These are phyloP conservation scores for Acipenser oxyrinchus DNA, from an alignment of 2,797 vertebrate genomes.

Conservation along the genomic window DNA sequence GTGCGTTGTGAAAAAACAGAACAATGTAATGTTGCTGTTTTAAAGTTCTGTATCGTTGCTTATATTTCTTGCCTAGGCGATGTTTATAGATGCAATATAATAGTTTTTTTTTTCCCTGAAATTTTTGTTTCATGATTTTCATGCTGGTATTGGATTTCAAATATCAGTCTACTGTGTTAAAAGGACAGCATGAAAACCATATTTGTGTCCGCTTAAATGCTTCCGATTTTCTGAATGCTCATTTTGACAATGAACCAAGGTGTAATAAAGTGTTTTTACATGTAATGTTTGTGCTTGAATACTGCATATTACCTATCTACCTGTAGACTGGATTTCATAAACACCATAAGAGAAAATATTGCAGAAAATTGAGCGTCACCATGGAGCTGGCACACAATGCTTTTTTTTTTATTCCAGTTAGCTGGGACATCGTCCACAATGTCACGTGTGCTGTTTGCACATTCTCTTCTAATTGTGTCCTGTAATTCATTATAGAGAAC, in stretches of 20 bases:
- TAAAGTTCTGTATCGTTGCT: slow-evolving; percentile 31
- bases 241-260: slow-evolving; percentile 37
- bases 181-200: slow-evolving; percentile 33
- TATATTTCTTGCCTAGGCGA: slow-evolving; percentile 35
- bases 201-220: slow-evolving; percentile 36
- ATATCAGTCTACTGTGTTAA: slow-evolving; percentile 26
- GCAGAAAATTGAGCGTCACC: no score
- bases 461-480: no score
- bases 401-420: no score
- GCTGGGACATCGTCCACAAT: no score
- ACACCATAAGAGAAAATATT: no score
- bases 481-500: no score
- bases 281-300: background rate
- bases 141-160: slow-evolving; percentile 6
- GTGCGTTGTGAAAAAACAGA: slow-evolving; percentile 34
- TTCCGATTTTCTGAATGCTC: slow-evolving; percentile 30
- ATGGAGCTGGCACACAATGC: no score
- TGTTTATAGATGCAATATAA: slow-evolving; percentile 30
- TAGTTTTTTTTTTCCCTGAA: background rate
- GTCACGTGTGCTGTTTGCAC: no score
- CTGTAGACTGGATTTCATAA: no score
- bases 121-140: slow-evolving; percentile 4
- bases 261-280: slow-evolving; percentile 49
- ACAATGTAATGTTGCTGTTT: slow-evolving; percentile 21
- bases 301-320: no score